Percentiles rank a stretch among this genome's conserved stretches.
These are phyloP conservation scores for Andricus grossulariae DNA, from an alignment of 1,140 invertebrate genomes.

Conservation along the genomic window DNA sequence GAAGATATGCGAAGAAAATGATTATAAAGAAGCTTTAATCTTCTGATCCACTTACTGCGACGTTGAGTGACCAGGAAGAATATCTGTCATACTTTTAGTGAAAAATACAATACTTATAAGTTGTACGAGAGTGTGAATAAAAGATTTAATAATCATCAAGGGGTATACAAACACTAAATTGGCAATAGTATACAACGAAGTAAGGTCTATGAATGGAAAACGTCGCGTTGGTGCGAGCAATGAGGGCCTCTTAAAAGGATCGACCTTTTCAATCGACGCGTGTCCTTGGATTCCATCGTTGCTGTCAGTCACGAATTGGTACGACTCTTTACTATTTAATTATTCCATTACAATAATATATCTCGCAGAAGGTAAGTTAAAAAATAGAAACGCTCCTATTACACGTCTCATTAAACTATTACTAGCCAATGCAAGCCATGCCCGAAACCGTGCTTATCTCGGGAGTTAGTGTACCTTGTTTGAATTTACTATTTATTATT, in stretches of 20 bases:
- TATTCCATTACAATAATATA: not conserved
- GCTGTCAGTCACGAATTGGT: slow-evolving; percentile 49
- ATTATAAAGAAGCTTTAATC: too few species aligned
- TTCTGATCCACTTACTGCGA: too few species aligned
- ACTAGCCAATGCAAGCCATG: too few species aligned
- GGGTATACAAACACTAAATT: not conserved
- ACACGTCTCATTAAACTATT: too few species aligned
- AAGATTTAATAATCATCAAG: not conserved
- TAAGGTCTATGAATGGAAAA: slow-evolving; percentile 74
- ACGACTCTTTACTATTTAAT: slow-evolving; percentile 25
- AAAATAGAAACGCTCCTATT: not conserved
- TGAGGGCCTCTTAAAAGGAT: slow-evolving; percentile 71
- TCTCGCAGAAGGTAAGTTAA: not conserved
- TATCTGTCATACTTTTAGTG: too few species aligned
- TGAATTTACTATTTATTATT: too few species aligned
- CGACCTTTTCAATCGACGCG: slow-evolving; percentile 74
- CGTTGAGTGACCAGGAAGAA: too few species aligned
- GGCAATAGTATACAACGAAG: slow-evolving; percentile 63
- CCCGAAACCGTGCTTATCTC: too few species aligned
- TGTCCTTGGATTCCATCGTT: slow-evolving; percentile 66
- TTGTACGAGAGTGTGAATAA: not conserved
- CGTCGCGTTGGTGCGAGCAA: slow-evolving; percentile 41
- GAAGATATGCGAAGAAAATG: too few species aligned
- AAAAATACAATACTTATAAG: too few species aligned
- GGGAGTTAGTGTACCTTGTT: too few species aligned